phyloP scores from a whole-genome alignment of 2,113 vertebrate species.

The Donacobius atricapilla region DNA sequence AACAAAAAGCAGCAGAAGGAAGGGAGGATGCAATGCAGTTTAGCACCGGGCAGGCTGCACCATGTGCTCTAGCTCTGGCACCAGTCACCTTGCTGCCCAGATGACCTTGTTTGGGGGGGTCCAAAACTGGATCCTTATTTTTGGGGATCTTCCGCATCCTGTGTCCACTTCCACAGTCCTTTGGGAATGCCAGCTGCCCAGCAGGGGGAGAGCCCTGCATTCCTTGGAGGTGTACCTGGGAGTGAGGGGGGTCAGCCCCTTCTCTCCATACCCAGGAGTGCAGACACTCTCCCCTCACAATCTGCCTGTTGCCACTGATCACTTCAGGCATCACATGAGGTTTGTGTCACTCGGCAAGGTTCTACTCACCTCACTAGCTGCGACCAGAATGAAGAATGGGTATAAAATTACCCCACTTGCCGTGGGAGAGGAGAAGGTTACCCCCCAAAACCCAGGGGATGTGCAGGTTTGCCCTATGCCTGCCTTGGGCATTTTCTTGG shows the following conservation, averaged over 20 bases:
- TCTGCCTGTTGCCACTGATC: not conserved
- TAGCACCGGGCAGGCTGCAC: not conserved
- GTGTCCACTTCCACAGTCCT: not conserved
- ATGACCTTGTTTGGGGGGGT: not conserved
- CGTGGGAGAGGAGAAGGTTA: not conserved
- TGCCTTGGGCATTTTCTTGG: not conserved
- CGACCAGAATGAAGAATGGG: not conserved
- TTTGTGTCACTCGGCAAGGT: not conserved
- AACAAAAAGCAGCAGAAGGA: not conserved
- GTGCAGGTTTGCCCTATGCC: not conserved
- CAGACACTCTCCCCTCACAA: not conserved
- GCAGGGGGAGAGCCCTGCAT: not conserved
- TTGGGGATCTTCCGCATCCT: not conserved
- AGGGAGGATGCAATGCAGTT: not conserved
- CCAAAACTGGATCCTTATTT: not conserved
- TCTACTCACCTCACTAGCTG: rapidly evolving
- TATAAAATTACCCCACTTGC: not conserved
- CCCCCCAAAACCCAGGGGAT: not conserved
- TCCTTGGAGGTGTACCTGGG: not conserved
- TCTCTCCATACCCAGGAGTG: no score
- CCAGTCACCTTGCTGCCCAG: rapidly evolving
- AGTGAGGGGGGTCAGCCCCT: not conserved
- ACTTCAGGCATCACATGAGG: conserved; percentile 16
- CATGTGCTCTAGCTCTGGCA: not conserved
- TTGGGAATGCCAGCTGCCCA: not conserved